Conservation (phyloP, 2,888 invertebrate genomes). For the Orchestes rusci region DNA sequence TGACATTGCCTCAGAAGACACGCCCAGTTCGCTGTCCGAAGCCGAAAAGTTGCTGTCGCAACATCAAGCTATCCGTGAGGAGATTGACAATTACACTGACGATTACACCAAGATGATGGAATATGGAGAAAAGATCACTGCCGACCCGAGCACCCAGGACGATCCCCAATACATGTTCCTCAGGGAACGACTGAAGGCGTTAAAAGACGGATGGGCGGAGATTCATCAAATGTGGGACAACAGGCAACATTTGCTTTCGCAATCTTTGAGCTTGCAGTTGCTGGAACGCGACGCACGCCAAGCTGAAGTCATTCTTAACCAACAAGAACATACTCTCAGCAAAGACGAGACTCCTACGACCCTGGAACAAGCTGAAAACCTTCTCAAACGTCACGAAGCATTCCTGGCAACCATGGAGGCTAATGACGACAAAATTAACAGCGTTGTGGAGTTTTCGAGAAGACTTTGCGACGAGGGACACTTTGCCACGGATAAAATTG, state of each 20-base stretch:
- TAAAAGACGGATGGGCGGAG: constrained; percentile 99
- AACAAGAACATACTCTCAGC: constrained; percentile 95
- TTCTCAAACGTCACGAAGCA: constrained; percentile 95
- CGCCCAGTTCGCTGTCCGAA: constrained; percentile 86
- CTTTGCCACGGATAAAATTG: constrained; percentile 93
- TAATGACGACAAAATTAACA: constrained; percentile 98
- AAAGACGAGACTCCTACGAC: constrained; percentile 94
- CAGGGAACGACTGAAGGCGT: constrained; percentile 91
- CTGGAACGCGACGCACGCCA: constrained; percentile 95
- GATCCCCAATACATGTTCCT: constrained; percentile 99
- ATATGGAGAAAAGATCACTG: constrained; percentile 92
- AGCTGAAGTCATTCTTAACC: constrained; percentile 93
- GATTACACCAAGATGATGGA: constrained; percentile 98
- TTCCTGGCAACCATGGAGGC: constrained; percentile 99
- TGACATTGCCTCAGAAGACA: constrained; percentile 97
- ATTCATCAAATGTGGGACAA: constrained; percentile 99
- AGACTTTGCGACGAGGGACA: constrained; percentile 87
- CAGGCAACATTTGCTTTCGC: constrained; percentile 86
- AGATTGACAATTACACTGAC: constrained; percentile 98
- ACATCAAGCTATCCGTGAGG: constrained; percentile 97
- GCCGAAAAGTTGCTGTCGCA: constrained; percentile 95
- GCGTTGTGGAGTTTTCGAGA: constrained; percentile 89
- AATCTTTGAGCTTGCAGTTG: constrained; percentile 91
- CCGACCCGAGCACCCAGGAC: constrained; percentile 78
- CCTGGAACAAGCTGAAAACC: constrained; percentile 95